Percentiles rank a stretch among this genome's conserved stretches.
These are phyloP conservation scores for Apis florea DNA, from an alignment of 1,140 invertebrate genomes.

Conservation along the genomic window DNA sequence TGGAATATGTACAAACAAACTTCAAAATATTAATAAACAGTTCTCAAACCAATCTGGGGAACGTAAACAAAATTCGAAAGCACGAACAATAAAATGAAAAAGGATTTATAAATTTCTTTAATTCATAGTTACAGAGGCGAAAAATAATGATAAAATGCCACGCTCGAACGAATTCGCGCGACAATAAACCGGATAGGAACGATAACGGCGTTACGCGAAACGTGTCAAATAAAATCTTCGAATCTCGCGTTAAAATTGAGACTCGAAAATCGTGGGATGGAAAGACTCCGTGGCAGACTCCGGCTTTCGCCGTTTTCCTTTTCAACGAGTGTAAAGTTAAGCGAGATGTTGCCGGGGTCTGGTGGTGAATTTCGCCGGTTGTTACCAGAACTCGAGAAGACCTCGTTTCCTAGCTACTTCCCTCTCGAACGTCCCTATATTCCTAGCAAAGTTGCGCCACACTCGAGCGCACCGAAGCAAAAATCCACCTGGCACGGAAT, in stretches of 20 bases:
- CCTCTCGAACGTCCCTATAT: background rate
- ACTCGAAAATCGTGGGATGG: constrained; percentile 12
- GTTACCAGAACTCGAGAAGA: constrained; percentile 43
- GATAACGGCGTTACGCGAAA: background rate
- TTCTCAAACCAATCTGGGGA: background rate
- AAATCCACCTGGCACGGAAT: constrained; percentile 33
- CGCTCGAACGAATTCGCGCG: too few species aligned
- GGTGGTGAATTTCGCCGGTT: constrained; percentile 13
- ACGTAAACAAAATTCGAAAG: background rate
- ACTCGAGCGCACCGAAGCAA: constrained; percentile 23
- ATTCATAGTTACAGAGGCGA: background rate
- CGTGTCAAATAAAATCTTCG: constrained; percentile 37
- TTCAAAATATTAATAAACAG: background rate
- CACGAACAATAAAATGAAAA: background rate
- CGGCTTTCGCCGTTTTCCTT: constrained; percentile 48
- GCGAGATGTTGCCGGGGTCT: constrained; percentile 34
- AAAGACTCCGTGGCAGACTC: constrained; percentile 13
- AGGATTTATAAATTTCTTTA: background rate
- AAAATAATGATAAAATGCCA: too few species aligned
- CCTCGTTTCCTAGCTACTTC: constrained; percentile 24
- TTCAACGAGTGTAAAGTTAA: constrained; percentile 46
- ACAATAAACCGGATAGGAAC: background rate
- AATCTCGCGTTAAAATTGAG: constrained; percentile 34
- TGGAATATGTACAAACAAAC: background rate
- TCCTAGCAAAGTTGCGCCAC: constrained; percentile 18